phyloP scores from a whole-genome alignment of 2,113 vertebrate species.

The Nanorana parkeri region DNA sequence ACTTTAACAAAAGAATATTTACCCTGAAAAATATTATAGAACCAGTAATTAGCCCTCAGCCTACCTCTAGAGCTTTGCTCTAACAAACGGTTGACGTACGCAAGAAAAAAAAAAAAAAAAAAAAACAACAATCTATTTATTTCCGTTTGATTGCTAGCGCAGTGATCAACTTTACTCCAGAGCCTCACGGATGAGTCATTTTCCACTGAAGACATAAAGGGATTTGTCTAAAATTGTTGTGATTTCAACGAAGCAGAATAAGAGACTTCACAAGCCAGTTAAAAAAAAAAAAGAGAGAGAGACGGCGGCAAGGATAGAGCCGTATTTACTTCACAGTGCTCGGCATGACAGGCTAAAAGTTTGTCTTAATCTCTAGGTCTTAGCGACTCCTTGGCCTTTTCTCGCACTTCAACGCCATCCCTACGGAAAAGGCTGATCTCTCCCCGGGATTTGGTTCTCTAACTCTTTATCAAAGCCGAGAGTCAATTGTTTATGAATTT shows the following conservation, averaged over 20 bases:
- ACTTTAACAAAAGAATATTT: slow-evolving; percentile 22
- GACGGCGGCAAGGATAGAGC: slow-evolving; percentile 9
- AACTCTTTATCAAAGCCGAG: slow-evolving; percentile 25
- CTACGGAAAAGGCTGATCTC: slow-evolving; percentile 49
- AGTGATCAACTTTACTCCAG: slow-evolving; percentile 61
- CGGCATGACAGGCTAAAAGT: slow-evolving; percentile 47
- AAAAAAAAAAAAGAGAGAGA: too few relatives aligned
- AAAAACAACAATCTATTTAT: slow-evolving; percentile 58
- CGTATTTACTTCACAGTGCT: slow-evolving; percentile 31
- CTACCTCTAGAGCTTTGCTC: slow-evolving; percentile 2
- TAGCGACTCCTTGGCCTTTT: slow-evolving; percentile 4
- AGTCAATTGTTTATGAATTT: slow-evolving; percentile 32
- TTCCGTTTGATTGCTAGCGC: slow-evolving; percentile 60
- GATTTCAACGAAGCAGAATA: slow-evolving; percentile 63
- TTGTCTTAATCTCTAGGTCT: slow-evolving; percentile 9
- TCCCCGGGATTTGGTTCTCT: slow-evolving; percentile 57
- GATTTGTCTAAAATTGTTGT: slow-evolving; percentile 67
- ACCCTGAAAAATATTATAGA: background rate
- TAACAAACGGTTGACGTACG: slow-evolving; percentile 25
- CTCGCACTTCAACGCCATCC: slow-evolving; percentile 29
- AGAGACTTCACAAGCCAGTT: slow-evolving; percentile 51
- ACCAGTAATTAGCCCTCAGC: slow-evolving; percentile 27
- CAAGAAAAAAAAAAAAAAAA: too few relatives aligned
- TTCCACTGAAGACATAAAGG: slow-evolving; percentile 64
- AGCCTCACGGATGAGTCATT: slow-evolving; percentile 63